Evolutionary conservation across 2,888 invertebrate species (phyloP).

Genomic region (Caenorhabditis afra): DNA sequence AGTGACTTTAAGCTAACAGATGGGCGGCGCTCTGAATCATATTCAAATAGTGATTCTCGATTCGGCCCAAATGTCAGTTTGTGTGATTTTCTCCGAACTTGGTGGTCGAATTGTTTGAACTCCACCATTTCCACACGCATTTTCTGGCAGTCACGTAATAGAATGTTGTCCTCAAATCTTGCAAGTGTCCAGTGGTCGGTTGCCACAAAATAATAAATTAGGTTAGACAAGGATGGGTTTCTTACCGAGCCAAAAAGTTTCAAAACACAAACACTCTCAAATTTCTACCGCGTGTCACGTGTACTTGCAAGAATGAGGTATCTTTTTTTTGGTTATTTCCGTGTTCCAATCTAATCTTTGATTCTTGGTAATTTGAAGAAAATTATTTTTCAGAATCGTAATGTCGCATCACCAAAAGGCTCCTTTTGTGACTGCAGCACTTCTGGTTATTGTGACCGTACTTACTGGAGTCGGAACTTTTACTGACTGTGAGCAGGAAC

Average conservation of each 20-base stretch:
- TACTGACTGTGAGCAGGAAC: conserved; percentile 51
- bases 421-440: conserved; percentile 46
- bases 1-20: background rate
- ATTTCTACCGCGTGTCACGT: conserved; percentile 12
- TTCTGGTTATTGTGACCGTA: conserved; percentile 39
- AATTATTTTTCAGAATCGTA: conserved; percentile 19
- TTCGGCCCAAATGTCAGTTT: background rate
- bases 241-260: conserved; percentile 33
- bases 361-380: no score
- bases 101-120: no score
- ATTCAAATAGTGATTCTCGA: conserved; percentile 29
- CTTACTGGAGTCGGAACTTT: conserved; percentile 58
- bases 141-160: no score
- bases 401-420: conserved; percentile 55
- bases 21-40: conserved; percentile 12
- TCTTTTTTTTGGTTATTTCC: conserved; percentile 1
- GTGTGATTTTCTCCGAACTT: no score
- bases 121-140: no score
- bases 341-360: no score
- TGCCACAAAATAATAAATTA: conserved; percentile 22
- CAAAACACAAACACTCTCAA: conserved; percentile 31
- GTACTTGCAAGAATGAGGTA: conserved; percentile 28
- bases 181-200: conserved; percentile 24
- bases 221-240: conserved; percentile 19
- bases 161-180: conserved; percentile 23